A percentile compares a stretch with the other conserved stretches of the same genome.
Conservation (phyloP, 2,888 invertebrate species). For the Ptychoptera albimana region DNA sequence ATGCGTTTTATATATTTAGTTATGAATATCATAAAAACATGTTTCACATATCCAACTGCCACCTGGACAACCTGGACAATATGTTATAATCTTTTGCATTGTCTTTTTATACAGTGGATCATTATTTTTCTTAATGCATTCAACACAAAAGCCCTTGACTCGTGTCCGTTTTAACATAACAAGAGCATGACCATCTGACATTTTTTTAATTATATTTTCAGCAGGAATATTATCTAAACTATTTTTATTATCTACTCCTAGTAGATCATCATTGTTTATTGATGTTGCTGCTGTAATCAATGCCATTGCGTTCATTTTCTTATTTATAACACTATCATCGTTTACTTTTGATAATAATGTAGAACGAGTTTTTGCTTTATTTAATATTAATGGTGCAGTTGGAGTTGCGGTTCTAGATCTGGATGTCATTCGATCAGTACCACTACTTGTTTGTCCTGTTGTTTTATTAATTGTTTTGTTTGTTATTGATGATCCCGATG, state of each 20-base stretch:
- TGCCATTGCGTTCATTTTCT: conserved; percentile 9
- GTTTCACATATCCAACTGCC: conserved; percentile 26
- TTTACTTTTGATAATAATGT: no score
- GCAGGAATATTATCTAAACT: not conserved
- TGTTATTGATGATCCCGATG: no score
- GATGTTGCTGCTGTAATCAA: not conserved
- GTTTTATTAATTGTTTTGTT: no score
- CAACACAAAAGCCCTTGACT: conserved; percentile 25
- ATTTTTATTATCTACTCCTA: conserved; percentile 1
- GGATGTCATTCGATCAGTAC: no score
- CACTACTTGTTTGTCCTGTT: no score
- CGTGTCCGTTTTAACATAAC: conserved; percentile 22
- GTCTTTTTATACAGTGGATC: conserved; percentile 9
- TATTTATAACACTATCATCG: conserved; percentile 18
- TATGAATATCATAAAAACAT: conserved; percentile 20
- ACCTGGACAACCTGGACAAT: conserved; percentile 25
- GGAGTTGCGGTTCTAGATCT: no score
- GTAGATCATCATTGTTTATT: not conserved
- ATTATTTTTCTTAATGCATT: conserved; percentile 19
- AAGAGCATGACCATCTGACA: conserved; percentile 18
- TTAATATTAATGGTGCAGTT: no score
- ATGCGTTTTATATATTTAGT: not conserved
- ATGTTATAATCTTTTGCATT: conserved; percentile 21
- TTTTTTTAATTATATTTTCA: conserved; percentile 7
- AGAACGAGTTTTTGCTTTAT: no score